Conservation (phyloP, 23 tunicate genomes). For the Botrylloides violaceus region DNA sequence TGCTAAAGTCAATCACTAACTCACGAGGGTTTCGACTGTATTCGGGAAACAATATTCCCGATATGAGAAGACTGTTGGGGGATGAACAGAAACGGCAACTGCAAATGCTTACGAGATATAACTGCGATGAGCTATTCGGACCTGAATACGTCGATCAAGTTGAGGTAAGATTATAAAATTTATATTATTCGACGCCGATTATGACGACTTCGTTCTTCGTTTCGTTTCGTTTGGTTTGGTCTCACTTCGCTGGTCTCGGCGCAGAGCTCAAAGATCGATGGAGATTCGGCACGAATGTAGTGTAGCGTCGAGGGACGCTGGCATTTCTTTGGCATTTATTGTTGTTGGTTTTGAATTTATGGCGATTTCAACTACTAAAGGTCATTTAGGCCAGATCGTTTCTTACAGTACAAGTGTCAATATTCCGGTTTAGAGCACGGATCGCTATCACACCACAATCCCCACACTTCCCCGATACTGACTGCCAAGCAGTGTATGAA, state of each 20-base stretch:
- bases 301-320: too few species aligned
- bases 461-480: too few species aligned
- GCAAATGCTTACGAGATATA: slow-evolving; percentile 21
- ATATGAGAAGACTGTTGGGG: slow-evolving; percentile 40
- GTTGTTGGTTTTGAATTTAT: too few species aligned
- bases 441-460: too few species aligned
- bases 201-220: background rate
- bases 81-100: slow-evolving; percentile 32
- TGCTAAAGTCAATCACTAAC: slow-evolving; percentile 30
- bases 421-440: too few species aligned
- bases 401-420: too few species aligned
- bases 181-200: background rate
- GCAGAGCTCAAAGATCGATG: too few species aligned
- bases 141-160: slow-evolving; percentile 59
- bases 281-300: too few species aligned
- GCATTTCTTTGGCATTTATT: too few species aligned
- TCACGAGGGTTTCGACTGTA: slow-evolving; percentile 51
- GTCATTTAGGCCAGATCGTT: too few species aligned
- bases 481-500: too few species aligned
- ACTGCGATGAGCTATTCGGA: slow-evolving; percentile 45
- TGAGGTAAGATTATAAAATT: background rate
- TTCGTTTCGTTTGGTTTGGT: background rate
- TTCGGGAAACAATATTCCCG: slow-evolving; percentile 56
- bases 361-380: too few species aligned
- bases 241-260: background rate